Evolutionary conservation across 2,797 vertebrate species (phyloP).

Genomic region (Apogon talboti): DNA sequence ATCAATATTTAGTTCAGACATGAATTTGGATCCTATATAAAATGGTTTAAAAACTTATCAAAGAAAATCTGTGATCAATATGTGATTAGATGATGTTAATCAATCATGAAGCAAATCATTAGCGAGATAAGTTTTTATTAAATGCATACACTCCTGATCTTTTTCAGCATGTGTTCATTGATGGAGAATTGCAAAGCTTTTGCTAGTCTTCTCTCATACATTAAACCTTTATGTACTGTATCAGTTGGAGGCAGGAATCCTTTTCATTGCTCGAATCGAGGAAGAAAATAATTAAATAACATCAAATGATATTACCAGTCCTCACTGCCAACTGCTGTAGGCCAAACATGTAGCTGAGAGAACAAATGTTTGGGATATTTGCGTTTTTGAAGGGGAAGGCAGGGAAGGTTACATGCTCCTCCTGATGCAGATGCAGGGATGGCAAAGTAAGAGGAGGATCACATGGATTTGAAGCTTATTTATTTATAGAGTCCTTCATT

Average conservation of each 20-base stretch:
- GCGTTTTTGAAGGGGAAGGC: constrained; percentile 28
- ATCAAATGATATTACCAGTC: constrained; percentile 23
- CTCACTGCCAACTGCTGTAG: constrained; percentile 16
- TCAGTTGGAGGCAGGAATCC: not conserved
- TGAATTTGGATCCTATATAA: too few species aligned
- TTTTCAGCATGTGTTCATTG: too few species aligned
- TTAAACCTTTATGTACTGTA: not conserved
- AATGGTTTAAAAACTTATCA: too few species aligned
- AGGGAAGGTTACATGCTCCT: not conserved
- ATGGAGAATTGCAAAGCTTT: too few species aligned
- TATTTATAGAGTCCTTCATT: constrained; percentile 66
- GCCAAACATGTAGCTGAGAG: constrained; percentile 22
- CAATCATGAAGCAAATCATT: too few species aligned
- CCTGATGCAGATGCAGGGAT: constrained; percentile 16
- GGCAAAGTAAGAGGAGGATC: constrained; percentile 27
- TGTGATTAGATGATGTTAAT: too few species aligned
- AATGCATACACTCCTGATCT: too few species aligned
- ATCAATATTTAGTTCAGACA: too few species aligned
- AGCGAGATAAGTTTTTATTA: too few species aligned
- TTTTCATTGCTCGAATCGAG: constrained; percentile 17
- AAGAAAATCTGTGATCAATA: too few species aligned
- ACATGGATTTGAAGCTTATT: constrained; percentile 40
- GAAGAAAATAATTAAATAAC: constrained; percentile 12
- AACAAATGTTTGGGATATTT: constrained; percentile 32
- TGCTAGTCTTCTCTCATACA: not conserved